These are phyloP conservation scores for Setophaga petechia DNA, from an alignment of 2,113 vertebrate genomes.

Conservation along the genomic window DNA sequence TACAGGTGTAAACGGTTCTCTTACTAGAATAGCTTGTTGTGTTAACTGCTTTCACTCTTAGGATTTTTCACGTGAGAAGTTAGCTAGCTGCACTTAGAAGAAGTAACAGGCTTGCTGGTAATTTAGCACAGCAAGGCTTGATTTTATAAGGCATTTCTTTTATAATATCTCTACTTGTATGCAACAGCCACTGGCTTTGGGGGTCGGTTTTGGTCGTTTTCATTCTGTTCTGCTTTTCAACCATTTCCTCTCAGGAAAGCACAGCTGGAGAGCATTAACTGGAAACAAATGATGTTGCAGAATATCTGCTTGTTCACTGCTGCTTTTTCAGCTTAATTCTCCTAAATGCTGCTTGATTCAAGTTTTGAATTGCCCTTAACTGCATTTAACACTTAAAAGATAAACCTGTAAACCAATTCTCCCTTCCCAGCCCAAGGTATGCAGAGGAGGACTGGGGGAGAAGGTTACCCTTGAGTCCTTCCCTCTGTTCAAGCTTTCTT, in stretches of 20 bases:
- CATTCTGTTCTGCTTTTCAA: slow-evolving; percentile 1
- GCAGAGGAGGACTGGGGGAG: neutral
- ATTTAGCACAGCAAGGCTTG: neutral
- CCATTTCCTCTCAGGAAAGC: neutral
- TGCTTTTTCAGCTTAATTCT: neutral
- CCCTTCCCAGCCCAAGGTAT: neutral
- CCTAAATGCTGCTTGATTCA: neutral
- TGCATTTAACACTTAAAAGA: neutral
- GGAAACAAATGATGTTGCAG: slow-evolving; percentile 17
- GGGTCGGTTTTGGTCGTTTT: neutral
- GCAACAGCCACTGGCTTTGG: neutral
- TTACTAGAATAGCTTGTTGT: neutral
- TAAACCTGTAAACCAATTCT: neutral
- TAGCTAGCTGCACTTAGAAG: neutral
- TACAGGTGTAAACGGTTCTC: neutral
- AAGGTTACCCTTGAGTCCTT: neutral
- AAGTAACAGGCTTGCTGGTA: neutral
- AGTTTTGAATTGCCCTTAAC: neutral
- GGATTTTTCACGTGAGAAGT: neutral
- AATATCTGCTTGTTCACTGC: slow-evolving; percentile 7
- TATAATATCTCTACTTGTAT: neutral
- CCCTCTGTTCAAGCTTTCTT: neutral
- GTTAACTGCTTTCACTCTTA: neutral
- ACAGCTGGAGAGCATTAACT: slow-evolving; percentile 21
- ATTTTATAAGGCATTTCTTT: neutral